These are phyloP conservation scores for Ciona savignyi DNA, from an alignment of 23 tunicate species.

Conservation along the genomic window DNA sequence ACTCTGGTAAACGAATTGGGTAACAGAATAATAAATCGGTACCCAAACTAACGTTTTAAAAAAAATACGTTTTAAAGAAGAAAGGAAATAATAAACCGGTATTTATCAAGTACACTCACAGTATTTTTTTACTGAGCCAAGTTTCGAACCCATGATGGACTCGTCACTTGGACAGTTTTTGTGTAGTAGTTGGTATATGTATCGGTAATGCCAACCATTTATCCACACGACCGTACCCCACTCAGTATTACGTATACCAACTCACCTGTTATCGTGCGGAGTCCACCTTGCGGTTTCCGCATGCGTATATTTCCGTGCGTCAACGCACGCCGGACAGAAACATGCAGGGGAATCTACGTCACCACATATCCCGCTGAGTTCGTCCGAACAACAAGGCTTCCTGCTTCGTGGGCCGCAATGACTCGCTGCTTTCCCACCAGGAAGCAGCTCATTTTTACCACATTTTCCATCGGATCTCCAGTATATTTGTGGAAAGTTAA, in stretches of 20 bases:
- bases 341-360: neutral
- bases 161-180: no score
- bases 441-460: constrained; percentile 1
- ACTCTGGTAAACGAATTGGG: no score
- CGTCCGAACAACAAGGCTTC: constrained; percentile 41
- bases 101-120: no score
- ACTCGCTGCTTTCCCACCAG: constrained; percentile 13
- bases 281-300: constrained; percentile 36
- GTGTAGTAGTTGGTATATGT: no score
- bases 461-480: constrained; percentile 30
- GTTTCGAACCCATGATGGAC: no score
- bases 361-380: constrained; percentile 23
- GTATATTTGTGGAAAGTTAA: neutral
- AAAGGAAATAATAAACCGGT: no score
- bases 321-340: constrained; percentile 15
- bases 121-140: no score
- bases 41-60: no score
- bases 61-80: no score
- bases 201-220: no score
- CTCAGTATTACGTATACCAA: neutral
- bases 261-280: constrained; percentile 12
- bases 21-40: no score
- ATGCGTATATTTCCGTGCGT: constrained; percentile 20
- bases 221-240: neutral
- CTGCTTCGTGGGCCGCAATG: constrained; percentile 15